Conservation (phyloP, 2,888 invertebrate genomes). For the Nomada hirtipes region DNA sequence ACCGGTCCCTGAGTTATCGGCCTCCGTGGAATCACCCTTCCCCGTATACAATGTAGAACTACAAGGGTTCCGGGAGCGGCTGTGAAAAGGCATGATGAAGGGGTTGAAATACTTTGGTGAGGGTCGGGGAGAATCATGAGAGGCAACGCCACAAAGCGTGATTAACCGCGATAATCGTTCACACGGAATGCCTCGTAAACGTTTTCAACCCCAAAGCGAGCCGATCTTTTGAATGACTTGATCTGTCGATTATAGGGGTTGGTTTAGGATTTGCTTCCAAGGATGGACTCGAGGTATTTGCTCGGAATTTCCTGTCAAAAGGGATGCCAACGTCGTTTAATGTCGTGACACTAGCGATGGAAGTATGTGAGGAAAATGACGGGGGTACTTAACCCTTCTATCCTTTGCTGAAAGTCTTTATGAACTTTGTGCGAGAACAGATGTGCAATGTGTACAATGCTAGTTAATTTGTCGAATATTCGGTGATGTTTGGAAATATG, state of each 20-base stretch:
- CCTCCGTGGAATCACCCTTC: background rate
- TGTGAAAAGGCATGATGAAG: slow-evolving; percentile 60
- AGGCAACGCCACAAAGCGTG: slow-evolving; percentile 59
- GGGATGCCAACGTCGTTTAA: slow-evolving; percentile 19
- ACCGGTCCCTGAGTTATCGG: background rate
- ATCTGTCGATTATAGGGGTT: slow-evolving; percentile 49
- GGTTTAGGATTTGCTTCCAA: slow-evolving; percentile 35
- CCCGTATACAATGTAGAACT: background rate
- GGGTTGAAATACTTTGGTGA: slow-evolving; percentile 60
- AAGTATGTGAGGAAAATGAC: slow-evolving; percentile 15
- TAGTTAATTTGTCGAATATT: background rate
- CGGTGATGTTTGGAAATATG: background rate
- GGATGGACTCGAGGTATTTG: slow-evolving; percentile 31
- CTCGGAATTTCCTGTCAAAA: slow-evolving; percentile 3
- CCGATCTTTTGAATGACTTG: slow-evolving; percentile 56
- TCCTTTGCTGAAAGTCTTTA: slow-evolving; percentile 11
- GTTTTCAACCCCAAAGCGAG: slow-evolving; percentile 43
- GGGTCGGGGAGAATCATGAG: slow-evolving; percentile 57
- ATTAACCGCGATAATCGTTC: slow-evolving; percentile 66
- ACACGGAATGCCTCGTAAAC: slow-evolving; percentile 63
- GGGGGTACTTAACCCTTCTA: slow-evolving; percentile 4
- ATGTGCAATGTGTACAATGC: background rate
- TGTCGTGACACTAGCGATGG: slow-evolving; percentile 11
- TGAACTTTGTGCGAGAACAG: background rate
- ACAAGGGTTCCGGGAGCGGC: background rate